phyloP scores from a whole-genome alignment of 2,113 vertebrate species.

The Rhinichthys klamathensis region DNA sequence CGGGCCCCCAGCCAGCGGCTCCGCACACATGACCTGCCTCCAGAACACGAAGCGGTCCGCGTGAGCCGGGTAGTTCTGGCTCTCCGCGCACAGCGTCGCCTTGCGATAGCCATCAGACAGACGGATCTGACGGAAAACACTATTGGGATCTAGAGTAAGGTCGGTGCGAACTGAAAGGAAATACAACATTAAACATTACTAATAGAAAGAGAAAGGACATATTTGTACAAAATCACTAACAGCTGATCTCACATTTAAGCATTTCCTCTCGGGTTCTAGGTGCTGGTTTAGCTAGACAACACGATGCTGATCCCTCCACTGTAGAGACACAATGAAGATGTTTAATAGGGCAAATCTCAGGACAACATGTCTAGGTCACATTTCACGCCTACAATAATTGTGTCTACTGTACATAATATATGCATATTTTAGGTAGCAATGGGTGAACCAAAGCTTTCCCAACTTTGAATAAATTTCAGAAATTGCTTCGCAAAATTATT shows the following conservation, averaged over 20 bases:
- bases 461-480: no score
- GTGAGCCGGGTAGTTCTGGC: conserved; percentile 68
- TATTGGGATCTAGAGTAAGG: conserved; percentile 74
- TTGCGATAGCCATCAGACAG: conserved; percentile 67
- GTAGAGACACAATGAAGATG: background rate
- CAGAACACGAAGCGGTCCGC: conserved; percentile 76
- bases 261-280: conserved; percentile 74
- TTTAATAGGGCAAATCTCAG: background rate
- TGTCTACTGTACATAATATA: background rate
- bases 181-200: background rate
- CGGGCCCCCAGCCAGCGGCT: conserved; percentile 73
- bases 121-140: conserved; percentile 70
- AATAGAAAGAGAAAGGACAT: background rate
- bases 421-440: background rate
- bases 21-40: conserved; percentile 76
- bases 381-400: background rate
- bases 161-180: conserved; percentile 67
- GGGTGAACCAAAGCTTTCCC: no score
- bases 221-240: background rate
- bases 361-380: background rate
- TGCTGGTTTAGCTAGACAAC: conserved; percentile 47
- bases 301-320: background rate
- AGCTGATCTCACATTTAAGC: conserved; percentile 74
- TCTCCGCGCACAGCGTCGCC: conserved; percentile 69
- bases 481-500: no score